Evolutionary conservation across 2,113 vertebrate genomes (phyloP).

Genomic region (Telmatochromis sp.): DNA sequence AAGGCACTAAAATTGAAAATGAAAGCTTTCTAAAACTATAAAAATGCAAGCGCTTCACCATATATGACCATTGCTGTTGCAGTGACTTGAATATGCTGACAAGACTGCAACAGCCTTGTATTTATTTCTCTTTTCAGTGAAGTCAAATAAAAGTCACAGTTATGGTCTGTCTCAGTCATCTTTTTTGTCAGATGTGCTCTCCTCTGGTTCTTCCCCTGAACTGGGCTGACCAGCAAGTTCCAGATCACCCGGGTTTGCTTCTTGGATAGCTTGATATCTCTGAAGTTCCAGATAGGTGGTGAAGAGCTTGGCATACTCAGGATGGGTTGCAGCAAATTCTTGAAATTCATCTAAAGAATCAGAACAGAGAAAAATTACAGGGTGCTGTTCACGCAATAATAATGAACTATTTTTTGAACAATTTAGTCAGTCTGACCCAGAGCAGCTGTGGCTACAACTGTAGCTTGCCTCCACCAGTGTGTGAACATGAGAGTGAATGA

Average conservation of each 20-base stretch:
- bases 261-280: slow-evolving; percentile 78
- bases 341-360: slow-evolving; percentile 82
- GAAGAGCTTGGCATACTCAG: slow-evolving; percentile 92
- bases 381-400: neutral
- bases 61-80: neutral
- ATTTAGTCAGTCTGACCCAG: neutral
- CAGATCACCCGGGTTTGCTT: slow-evolving; percentile 33
- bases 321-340: slow-evolving; percentile 82
- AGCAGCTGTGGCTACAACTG: neutral
- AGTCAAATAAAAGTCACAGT: neutral
- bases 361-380: neutral
- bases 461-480: neutral
- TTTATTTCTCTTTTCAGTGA: neutral
- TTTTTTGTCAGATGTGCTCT: slow-evolving; percentile 87
- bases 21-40: slow-evolving; percentile 1
- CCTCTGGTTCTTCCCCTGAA: slow-evolving; percentile 64
- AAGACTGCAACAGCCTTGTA: neutral
- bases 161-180: slow-evolving; percentile 75
- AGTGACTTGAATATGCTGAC: neutral
- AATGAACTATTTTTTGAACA: neutral
- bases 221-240: slow-evolving; percentile 39
- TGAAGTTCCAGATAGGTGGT: slow-evolving; percentile 94
- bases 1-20: slow-evolving; percentile 55
- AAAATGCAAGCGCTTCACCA: slow-evolving; percentile 18
- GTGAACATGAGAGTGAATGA: neutral